Percentiles rank a stretch among this genome's conserved stretches.
These are phyloP conservation scores for Ischnura elegans DNA, from an alignment of 2,888 invertebrate species.

Conservation along the genomic window DNA sequence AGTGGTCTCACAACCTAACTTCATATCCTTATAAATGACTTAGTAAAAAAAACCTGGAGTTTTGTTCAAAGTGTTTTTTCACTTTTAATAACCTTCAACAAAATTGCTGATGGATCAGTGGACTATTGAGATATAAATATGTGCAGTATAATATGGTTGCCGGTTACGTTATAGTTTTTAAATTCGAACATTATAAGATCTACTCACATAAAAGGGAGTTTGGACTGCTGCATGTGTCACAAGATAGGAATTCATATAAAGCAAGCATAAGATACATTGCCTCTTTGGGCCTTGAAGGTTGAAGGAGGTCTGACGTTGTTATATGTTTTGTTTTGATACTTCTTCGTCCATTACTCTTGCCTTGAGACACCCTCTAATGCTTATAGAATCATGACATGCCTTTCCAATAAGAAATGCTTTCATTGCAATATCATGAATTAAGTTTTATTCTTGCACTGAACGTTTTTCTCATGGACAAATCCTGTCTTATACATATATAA, in stretches of 20 bases:
- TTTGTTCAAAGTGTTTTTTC: constrained; percentile 63
- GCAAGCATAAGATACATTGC: constrained; percentile 42
- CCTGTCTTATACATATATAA: constrained; percentile 50
- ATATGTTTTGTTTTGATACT: constrained; percentile 60
- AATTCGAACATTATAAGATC: neutral
- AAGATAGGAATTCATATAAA: constrained; percentile 15
- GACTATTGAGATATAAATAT: neutral
- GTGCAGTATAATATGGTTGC: neutral
- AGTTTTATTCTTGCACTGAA: constrained; percentile 36
- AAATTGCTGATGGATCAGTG: constrained; percentile 7
- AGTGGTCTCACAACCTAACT: constrained; percentile 57
- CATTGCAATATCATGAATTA: constrained; percentile 55
- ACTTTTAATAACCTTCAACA: constrained; percentile 56
- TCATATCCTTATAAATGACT: constrained; percentile 52
- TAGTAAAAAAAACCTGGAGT: constrained; percentile 63
- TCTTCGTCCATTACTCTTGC: constrained; percentile 58
- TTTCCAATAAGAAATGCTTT: constrained; percentile 62
- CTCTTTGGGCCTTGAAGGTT: constrained; percentile 37
- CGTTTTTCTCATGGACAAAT: constrained; percentile 55
- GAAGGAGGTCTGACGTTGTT: constrained; percentile 50
- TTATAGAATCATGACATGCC: constrained; percentile 56
- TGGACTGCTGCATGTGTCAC: constrained; percentile 15
- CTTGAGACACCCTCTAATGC: constrained; percentile 57
- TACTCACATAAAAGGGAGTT: neutral
- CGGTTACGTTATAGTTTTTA: constrained; percentile 21